Evolutionary conservation across 2,113 vertebrate genomes (phyloP).

Genomic region (Columba livia): DNA sequence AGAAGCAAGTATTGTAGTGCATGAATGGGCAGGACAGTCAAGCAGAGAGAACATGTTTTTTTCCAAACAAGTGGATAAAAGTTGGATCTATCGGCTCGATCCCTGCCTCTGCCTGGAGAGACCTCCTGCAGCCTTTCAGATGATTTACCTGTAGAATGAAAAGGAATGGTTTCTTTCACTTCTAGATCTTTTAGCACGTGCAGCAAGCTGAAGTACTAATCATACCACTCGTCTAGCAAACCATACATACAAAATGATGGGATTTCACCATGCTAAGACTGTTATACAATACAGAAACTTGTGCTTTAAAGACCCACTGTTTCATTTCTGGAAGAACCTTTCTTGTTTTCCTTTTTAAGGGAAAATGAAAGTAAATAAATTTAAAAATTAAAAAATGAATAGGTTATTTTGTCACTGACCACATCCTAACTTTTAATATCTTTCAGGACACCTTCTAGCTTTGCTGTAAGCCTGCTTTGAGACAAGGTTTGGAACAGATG

Average conservation of each 20-base stretch:
- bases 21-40: not conserved
- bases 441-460: not conserved
- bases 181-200: not conserved
- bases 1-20: not conserved
- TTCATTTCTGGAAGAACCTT: conserved; percentile 1
- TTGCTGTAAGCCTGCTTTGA: not conserved
- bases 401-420: not conserved
- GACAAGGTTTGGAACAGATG: not conserved
- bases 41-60: not conserved
- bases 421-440: not conserved
- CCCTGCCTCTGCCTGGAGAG: not conserved
- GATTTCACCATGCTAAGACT: conserved; percentile 29
- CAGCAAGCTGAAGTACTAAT: not conserved
- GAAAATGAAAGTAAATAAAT: not conserved
- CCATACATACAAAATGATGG: not conserved
- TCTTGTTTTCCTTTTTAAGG: conserved; percentile 8
- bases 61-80: not conserved
- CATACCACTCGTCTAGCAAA: not conserved
- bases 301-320: not conserved
- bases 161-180: not conserved
- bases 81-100: not conserved
- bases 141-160: not conserved
- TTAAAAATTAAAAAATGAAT: not conserved
- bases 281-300: conserved; percentile 7
- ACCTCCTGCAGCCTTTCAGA: not conserved